Evolutionary conservation across 2,113 vertebrate genomes (phyloP), one percentile per base, ranked within the genome.

Genomic region (Excalfactoria chinensis): DNA sequence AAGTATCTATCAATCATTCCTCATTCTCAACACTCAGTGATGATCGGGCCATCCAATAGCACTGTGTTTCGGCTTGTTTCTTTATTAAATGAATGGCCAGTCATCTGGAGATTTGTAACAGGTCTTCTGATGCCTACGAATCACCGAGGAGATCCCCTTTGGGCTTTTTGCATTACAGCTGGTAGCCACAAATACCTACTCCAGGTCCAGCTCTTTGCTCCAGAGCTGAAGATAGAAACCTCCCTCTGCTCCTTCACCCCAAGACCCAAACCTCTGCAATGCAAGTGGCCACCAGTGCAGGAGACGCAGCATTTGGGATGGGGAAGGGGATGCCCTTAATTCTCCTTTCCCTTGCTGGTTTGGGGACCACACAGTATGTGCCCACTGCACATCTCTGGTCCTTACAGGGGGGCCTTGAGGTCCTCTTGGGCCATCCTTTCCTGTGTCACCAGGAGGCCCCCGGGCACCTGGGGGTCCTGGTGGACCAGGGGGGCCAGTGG

Each of bases 381-480:
- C 70, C 86, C 0, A 1, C 83, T 84, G 86, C 0, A 25, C 49
- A n/a, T 91, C 87, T 75, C 89, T 71, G 48, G 0, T 95, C 94
- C 98, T 98, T 98, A 99, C 99, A 86, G 71, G 93, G 49, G 98
- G 97, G 96, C 99, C 99, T 84, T 97, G 83, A 71, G 97, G 97
- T 89, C 99, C 99, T 83, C 97, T 97, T 74, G 99, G 98, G 35
- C 99, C 99, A 49, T 99, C 99, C 92, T 98, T 99, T 82, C 99
- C 99, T 1, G 98, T 99, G 97, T 99, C 98, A 13, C 99, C 99
- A 90, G 98, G 99, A 86, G 99, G 98, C 30, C 99, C 99, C 71
- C 98, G 97, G 77, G 98, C 98, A 30, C 99, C 99, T 10, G 99
- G 98, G 20, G 98, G 97, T 59, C 99, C 99, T 55, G 99, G 98